Percentiles rank a stretch among this genome's conserved stretches.
phyloP scores from a whole-genome alignment of 2,113 vertebrate genomes.

The Spea bombifrons region DNA sequence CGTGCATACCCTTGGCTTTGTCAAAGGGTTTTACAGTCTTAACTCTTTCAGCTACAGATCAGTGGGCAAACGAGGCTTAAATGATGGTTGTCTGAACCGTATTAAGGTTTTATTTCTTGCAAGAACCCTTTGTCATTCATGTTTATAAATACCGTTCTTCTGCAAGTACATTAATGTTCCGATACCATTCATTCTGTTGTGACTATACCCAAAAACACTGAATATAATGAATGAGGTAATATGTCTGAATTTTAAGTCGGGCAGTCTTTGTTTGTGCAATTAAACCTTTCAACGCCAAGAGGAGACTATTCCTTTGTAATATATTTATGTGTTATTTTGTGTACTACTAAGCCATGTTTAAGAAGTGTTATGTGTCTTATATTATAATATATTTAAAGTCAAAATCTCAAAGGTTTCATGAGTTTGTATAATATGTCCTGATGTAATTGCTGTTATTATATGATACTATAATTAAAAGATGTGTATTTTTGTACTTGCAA shows the following conservation, averaged over 20 bases:
- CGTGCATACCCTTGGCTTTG: background rate
- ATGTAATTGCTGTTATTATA: constrained; percentile 77
- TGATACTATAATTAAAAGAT: constrained; percentile 70
- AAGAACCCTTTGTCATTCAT: too few relatives aligned
- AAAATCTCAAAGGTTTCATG: constrained; percentile 79
- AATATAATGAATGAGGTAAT: too few relatives aligned
- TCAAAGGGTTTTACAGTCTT: too few relatives aligned
- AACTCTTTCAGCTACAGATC: background rate
- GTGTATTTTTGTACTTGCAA: constrained; percentile 95
- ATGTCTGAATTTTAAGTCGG: too few relatives aligned
- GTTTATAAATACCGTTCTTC: too few relatives aligned
- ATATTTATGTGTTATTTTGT: constrained; percentile 53
- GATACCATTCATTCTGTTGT: too few relatives aligned
- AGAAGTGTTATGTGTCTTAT: constrained; percentile 63
- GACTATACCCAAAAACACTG: too few relatives aligned
- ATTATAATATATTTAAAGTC: constrained; percentile 72
- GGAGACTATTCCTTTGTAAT: background rate
- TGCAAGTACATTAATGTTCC: too few relatives aligned
- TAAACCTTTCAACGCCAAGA: background rate
- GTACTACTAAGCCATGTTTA: constrained; percentile 61
- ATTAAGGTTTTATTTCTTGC: too few relatives aligned
- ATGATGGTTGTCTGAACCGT: background rate
- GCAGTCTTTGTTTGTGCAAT: background rate
- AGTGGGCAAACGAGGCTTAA: background rate
- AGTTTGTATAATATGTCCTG: constrained; percentile 82